A percentile compares a stretch with the other conserved stretches of the same genome.
phyloP scores from a whole-genome alignment of 2,888 invertebrate species.

The Polymixis flavicincta region DNA sequence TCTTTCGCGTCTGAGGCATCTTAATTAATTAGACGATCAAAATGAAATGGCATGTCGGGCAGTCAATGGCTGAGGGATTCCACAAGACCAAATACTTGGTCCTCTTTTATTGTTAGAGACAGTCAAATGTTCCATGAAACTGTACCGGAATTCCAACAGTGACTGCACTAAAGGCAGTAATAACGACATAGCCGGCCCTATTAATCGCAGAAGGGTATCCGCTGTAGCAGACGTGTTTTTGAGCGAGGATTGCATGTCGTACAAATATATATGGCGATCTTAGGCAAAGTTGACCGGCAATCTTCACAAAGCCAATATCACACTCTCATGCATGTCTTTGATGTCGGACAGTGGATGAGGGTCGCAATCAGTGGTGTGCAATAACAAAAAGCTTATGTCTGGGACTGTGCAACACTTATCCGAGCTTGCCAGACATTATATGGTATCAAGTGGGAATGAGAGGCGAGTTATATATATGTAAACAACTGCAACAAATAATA shows the following conservation, averaged over 20 bases:
- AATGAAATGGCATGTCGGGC: not conserved
- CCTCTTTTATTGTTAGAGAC: not conserved
- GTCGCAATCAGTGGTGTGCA: not conserved
- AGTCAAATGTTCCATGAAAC: not conserved
- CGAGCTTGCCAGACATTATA: not conserved
- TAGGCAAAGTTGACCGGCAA: too few relatives aligned
- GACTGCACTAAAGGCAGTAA: too few relatives aligned
- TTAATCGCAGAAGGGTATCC: too few relatives aligned
- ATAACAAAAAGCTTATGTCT: not conserved
- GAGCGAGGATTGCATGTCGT: too few relatives aligned
- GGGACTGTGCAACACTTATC: not conserved
- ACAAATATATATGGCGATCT: too few relatives aligned
- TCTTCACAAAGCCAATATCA: not conserved
- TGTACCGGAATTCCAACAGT: not conserved
- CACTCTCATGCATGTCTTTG: not conserved
- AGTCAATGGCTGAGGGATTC: not conserved
- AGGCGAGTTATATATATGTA: conserved; percentile 11
- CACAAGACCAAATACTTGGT: conserved; percentile 19
- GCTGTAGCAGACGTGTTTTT: not conserved
- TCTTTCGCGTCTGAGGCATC: conserved; percentile 12
- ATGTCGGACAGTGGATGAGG: not conserved
- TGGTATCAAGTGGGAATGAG: not conserved
- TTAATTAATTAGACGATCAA: conserved; percentile 3
- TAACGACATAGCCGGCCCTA: not conserved
- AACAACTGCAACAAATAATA: conserved; percentile 10